Evolutionary conservation across 2,888 invertebrate genomes (phyloP), one percentile per base, ranked within the genome.

Genomic region (Dioctria linearis): DNA sequence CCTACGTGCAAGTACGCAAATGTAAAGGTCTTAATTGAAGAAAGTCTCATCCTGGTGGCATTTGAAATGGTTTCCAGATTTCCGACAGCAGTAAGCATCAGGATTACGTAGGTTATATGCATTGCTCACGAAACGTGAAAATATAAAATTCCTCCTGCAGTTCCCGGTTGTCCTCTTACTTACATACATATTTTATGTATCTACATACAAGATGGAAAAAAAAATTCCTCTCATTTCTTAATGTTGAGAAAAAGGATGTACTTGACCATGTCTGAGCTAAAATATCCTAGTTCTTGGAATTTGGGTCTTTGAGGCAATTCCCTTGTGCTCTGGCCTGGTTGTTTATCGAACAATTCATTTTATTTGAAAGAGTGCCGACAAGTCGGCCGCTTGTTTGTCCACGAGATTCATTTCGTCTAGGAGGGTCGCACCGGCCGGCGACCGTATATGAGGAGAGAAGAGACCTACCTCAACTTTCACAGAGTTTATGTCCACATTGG

Each of bases 341-440:
- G 79, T 81, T 81, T 81, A 81, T 81, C 81, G 81, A 81, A 75
- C 79, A 79, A 79, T 81, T 76, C 79, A 79, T 81, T 81, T 79
- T 67, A 43, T 78, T 78, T 78, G 78, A 78, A 78, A 63, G 65
- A 79, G 51, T 71, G 73, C 81, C 71, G 73, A 81, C 65, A 78
- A 25, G 51, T 61, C 78, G 67, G 66, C 8, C 71, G 75, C 75
- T 81, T 81, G 71, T 81, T 81, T 81, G 81, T 57, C 71, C 65
- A 81, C 65, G 66, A 79, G 73, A 81, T 59, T 66, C 40, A 51
- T 66, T 25, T 57, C 39, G 46, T 65, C 25, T 25, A 25, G 9
- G 75, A 61, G 63, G 80, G 71, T 42, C 57, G 42, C 25, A 25
- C 25, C 25, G 25, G 25, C 2, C 25, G 25, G 25, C 25, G 2